Evolutionary conservation across 2,888 invertebrate genomes (phyloP).

Genomic region (Leptinotarsa tumamoca): DNA sequence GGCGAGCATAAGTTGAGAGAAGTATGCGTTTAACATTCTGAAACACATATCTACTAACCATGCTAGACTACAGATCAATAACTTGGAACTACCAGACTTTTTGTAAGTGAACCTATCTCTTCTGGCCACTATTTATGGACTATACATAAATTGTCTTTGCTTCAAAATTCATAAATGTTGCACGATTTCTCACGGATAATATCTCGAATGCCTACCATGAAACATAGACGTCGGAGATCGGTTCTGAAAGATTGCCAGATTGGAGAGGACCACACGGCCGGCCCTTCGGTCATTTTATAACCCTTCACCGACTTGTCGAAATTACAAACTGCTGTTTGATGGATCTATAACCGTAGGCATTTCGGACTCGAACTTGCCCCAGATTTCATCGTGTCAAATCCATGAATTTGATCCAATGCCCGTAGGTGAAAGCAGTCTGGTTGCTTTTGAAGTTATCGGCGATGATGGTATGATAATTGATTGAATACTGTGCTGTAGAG

Average conservation of each 20-base stretch:
- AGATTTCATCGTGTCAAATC: conserved; percentile 17
- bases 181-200: background rate
- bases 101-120: too few relatives aligned
- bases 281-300: conserved; percentile 4
- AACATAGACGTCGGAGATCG: conserved; percentile 2
- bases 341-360: conserved; percentile 11
- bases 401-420: conserved; percentile 8
- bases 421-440: background rate
- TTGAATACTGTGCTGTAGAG: background rate
- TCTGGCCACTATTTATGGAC: too few relatives aligned
- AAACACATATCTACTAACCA: too few relatives aligned
- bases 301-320: conserved; percentile 17
- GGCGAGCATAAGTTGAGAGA: too few relatives aligned
- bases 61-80: too few relatives aligned
- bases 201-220: background rate
- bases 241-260: background rate
- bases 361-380: conserved; percentile 6
- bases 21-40: too few relatives aligned
- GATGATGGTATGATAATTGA: background rate
- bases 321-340: conserved; percentile 18
- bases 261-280: background rate
- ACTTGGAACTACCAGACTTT: too few relatives aligned
- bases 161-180: background rate
- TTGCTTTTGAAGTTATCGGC: background rate
- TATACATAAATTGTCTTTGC: too few relatives aligned